Evolutionary conservation across 2,888 invertebrate genomes (phyloP).

Genomic region (Eledone cirrhosa): DNA sequence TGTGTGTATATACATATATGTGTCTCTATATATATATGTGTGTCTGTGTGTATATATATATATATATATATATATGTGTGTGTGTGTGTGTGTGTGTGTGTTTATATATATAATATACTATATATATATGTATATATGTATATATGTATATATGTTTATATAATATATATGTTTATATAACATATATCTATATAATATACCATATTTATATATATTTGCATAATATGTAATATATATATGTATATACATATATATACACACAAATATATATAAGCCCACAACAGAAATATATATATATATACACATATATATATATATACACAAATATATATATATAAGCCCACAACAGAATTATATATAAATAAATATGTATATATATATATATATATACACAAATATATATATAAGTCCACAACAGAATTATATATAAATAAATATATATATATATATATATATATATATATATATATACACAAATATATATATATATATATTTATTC

Average conservation of each 20-base stretch:
- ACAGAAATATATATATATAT: constrained; percentile 7
- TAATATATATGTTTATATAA: neutral
- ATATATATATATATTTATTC: neutral
- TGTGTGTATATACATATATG: neutral
- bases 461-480: constrained; percentile 1
- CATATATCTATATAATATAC: no score
- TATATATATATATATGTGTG: neutral
- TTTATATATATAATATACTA: neutral
- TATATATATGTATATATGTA: neutral
- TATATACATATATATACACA: no score
- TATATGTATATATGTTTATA: neutral
- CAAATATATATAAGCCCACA: neutral
- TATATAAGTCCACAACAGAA: neutral
- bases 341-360: neutral
- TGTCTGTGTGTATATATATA: neutral
- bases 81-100: neutral
- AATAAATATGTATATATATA: constrained; percentile 10
- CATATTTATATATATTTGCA: no score
- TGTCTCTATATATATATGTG: neutral
- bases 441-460: neutral
- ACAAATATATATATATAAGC: neutral
- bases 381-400: constrained; percentile 7
- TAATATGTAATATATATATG: no score
- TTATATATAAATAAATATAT: neutral
- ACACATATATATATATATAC: neutral